Evolutionary conservation across 2,797 vertebrate species (phyloP), one percentile per base, ranked within the genome.

Genomic region (Paedocypris micromegethes): DNA sequence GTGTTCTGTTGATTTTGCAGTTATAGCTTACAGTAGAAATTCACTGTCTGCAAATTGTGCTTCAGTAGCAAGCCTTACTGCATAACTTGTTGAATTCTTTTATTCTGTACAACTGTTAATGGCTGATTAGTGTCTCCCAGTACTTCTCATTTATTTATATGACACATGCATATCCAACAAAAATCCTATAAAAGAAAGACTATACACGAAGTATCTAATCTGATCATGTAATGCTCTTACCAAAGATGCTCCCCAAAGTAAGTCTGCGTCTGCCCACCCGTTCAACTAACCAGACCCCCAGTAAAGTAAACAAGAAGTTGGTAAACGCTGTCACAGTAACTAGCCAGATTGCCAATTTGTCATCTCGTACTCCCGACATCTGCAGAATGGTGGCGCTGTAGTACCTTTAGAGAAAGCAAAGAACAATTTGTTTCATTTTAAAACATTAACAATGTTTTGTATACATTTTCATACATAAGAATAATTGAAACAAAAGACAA

Each of bases 311-410:
- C 82, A 95, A 85, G 82, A 98, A 98, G 85, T 99, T 98, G 73
- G 95, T 98, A 73, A 97, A 92, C 1, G 95, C 93, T 60, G 95
- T 90, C 48, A 96, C 84, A 0, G 94, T 92, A 2, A 96, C 90
- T 74, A 99, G 84, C 97, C 97, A 99, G 82, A 99, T 98, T 0
- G 97, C 95, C 45, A 96, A 81, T 54, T 87, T 90, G 75, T 97
- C 95, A 0, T 99, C 89, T 75, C 92, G 89, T 50, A 99, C 92
- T 54, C 97, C 97, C 0, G 97, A 96, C 97, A 99, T 99, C 89
- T 99, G 97, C 78, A 99, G 89, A 83, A 99, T 99, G 77, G 97
- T 99, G 76, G 96, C 95, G 41, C 94, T 98, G 87, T 99, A 98
- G 85, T 98, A 99, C 95, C 97, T 99, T 43, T 3, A 53, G 57